Evolutionary conservation across 2,888 invertebrate species (phyloP), one percentile per base, ranked within the genome.

Genomic region (Chrysodeixis includens): DNA sequence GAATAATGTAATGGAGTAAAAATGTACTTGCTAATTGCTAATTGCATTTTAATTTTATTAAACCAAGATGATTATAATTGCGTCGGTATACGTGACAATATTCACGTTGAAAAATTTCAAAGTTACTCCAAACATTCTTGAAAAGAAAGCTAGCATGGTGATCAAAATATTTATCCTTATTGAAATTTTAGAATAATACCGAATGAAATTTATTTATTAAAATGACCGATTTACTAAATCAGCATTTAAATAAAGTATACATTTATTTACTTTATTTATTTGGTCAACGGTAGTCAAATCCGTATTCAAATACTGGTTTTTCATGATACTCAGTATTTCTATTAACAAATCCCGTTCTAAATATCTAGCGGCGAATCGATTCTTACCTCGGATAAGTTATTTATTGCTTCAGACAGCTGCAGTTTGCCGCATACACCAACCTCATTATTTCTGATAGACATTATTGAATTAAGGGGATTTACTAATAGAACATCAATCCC

Each of bases 361-460:
- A 82, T 83, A 81, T 83, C 78, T 70, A 84, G 81, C 77, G 76
- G 83, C 82, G 78, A 83, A 86, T 85, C 82, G 87, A 88, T 89
- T 82, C 83, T 69, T 78, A 83, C 78, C 62, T 74, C 70, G 76
- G 86, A 86, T 88, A 85, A 86, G 83, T 85, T 81, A 83, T 83
- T 82, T 83, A 83, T 83, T 84, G 79, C 79, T 71, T 65, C 71
- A 72, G 63, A 75, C 89, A 87, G 88, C 86, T 89, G 87, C 87
- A 74, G 74, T 80, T 84, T 83, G 80, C 53, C 59, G 80, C 82
- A 76, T 78, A 72, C 69, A 70, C 62, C 70, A 72, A 74, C 69
- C 81, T 80, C 80, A 68, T 83, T 81, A 80, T 79, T 78, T 72
- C 69, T 76, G 76, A 81, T 71, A 62, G 70, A 64, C 64, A 32